phyloP scores from a whole-genome alignment of 2,888 invertebrate genomes.

The Eupithecia insigniata region DNA sequence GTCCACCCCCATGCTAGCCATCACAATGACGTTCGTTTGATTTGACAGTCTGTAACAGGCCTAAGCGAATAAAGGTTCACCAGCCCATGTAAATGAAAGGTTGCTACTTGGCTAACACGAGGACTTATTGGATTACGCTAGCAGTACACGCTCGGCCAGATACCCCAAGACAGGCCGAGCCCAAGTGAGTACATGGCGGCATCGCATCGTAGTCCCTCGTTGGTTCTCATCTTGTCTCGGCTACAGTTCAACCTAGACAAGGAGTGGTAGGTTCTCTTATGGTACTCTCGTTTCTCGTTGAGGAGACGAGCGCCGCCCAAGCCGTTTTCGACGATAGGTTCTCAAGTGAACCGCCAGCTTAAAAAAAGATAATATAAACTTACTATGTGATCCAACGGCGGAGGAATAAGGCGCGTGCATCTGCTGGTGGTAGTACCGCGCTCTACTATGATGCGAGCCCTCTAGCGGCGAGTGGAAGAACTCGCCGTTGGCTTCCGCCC shows the following conservation, averaged over 20 bases:
- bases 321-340: neutral
- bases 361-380: conserved; percentile 47
- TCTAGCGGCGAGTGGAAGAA: conserved; percentile 84
- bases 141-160: neutral
- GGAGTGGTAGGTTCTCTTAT: neutral
- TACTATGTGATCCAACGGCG: conserved; percentile 82
- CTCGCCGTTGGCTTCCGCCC: conserved; percentile 80
- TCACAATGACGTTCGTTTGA: neutral
- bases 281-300: neutral
- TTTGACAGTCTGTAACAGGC: neutral
- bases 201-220: neutral
- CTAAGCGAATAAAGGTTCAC: neutral
- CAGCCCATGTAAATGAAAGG: neutral
- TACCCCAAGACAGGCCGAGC: neutral
- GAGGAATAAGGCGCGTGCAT: conserved; percentile 84
- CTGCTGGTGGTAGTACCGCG: conserved; percentile 84
- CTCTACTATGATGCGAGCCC: conserved; percentile 82
- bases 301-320: neutral
- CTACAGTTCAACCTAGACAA: neutral
- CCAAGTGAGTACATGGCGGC: neutral
- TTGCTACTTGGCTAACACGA: neutral
- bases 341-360: neutral
- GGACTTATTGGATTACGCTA: neutral
- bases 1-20: neutral
- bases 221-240: neutral